phyloP scores from a whole-genome alignment of 2,113 vertebrate species.

The Loxodonta africana region DNA sequence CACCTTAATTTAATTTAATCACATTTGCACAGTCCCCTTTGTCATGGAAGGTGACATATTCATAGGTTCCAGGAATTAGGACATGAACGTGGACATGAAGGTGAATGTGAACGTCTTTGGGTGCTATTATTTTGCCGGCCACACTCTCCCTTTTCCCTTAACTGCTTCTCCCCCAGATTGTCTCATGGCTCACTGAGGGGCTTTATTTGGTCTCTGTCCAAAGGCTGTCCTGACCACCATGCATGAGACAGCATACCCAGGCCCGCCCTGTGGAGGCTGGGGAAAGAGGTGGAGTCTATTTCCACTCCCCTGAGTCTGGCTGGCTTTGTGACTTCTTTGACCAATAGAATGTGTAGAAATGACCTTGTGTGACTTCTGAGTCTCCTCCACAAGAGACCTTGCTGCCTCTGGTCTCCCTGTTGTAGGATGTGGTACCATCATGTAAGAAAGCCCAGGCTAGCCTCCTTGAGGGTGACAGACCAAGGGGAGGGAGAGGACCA shows the following conservation, averaged over 20 bases:
- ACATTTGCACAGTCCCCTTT: not conserved
- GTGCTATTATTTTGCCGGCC: no score
- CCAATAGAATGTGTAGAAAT: not conserved
- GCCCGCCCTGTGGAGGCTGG: not conserved
- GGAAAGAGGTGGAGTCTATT: not conserved
- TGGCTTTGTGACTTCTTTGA: not conserved
- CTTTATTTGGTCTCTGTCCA: not conserved
- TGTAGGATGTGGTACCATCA: not conserved
- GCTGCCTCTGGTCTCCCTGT: not conserved
- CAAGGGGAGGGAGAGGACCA: not conserved
- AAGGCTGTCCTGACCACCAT: not conserved
- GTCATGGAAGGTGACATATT: not conserved
- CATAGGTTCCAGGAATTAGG: not conserved
- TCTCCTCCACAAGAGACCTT: not conserved
- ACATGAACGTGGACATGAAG: no score
- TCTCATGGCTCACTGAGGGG: not conserved
- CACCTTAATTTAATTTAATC: not conserved
- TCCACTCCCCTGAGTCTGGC: not conserved
- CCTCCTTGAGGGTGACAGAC: not conserved
- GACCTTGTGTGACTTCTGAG: not conserved
- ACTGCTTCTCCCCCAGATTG: rapidly evolving
- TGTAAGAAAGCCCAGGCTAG: not conserved
- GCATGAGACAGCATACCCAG: not conserved
- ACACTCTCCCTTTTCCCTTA: no score
- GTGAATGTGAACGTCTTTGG: not conserved